Percentiles rank a stretch among this genome's conserved stretches.
These are phyloP conservation scores for Cephus rjabovi DNA, from an alignment of 2,888 invertebrate species.

Conservation along the genomic window DNA sequence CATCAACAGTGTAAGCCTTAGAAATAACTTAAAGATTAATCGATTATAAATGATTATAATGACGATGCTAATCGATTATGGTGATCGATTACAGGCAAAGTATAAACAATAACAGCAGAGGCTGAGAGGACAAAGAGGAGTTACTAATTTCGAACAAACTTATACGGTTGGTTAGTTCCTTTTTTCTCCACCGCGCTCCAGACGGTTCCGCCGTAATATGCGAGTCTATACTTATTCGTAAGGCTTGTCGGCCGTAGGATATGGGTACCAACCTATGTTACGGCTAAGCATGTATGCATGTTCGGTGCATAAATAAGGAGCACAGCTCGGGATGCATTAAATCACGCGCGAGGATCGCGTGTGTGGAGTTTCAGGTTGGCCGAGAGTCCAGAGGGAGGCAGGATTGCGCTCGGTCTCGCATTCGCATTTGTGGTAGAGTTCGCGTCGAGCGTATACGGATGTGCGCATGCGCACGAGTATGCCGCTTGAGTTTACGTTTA, in stretches of 20 bases:
- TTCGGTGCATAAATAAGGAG: constrained; percentile 65
- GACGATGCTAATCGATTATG: not conserved
- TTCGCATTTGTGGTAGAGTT: constrained; percentile 31
- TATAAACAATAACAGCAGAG: not conserved
- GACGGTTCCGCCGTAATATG: constrained; percentile 48
- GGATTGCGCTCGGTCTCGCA: not conserved
- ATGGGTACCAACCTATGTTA: constrained; percentile 51
- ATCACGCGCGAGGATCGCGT: constrained; percentile 60
- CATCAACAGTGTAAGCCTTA: not conserved
- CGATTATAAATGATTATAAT: not conserved
- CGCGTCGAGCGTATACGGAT: constrained; percentile 16
- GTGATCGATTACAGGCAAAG: not conserved
- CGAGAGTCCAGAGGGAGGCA: not conserved
- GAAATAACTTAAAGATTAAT: not conserved
- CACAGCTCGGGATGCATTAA: constrained; percentile 61
- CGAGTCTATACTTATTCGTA: constrained; percentile 39
- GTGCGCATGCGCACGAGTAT: constrained; percentile 15
- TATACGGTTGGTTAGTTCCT: constrained; percentile 35
- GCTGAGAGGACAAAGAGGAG: constrained; percentile 41
- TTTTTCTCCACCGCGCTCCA: constrained; percentile 37
- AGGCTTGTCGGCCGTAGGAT: constrained; percentile 46
- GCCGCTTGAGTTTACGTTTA: not conserved
- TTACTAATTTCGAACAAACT: constrained; percentile 58
- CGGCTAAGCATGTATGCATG: constrained; percentile 58
- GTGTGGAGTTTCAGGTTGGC: constrained; percentile 31